Conservation (phyloP, 1,140 invertebrate genomes). For the silkworm (Bombyx mori) region DNA sequence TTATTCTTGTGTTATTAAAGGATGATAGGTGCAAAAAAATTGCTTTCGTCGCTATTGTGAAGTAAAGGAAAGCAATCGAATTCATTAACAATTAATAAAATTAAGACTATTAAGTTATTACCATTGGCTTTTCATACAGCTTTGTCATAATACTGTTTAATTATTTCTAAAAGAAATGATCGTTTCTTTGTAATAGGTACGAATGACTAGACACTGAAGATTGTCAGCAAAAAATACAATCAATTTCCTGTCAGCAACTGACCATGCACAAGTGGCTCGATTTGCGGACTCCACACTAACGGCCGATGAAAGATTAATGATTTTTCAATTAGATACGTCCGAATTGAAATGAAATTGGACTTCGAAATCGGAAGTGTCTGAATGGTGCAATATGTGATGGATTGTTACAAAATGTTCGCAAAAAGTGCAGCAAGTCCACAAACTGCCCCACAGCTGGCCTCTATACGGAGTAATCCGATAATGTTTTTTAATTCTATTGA, state of each 20-base stretch:
- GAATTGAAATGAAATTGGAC: conserved; percentile 62
- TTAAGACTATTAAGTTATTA: too few species aligned
- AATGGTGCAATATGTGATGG: conserved; percentile 56
- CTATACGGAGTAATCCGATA: conserved; percentile 53
- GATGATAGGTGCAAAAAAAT: too few species aligned
- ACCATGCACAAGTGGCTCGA: conserved; percentile 60
- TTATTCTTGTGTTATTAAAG: too few species aligned
- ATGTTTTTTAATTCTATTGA: conserved; percentile 41
- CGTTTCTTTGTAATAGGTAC: not conserved
- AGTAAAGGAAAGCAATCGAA: too few species aligned
- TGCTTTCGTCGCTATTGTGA: too few species aligned
- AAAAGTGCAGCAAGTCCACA: conserved; percentile 44
- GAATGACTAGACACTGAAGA: not conserved
- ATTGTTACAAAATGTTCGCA: conserved; percentile 42
- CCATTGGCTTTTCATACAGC: not conserved
- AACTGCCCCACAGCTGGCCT: conserved; percentile 53
- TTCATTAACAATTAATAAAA: too few species aligned
- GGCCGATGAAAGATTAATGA: conserved; percentile 60
- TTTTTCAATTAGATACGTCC: conserved; percentile 64
- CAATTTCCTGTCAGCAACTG: conserved; percentile 69
- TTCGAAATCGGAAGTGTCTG: conserved; percentile 57
- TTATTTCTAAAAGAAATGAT: not conserved
- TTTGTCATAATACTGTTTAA: not conserved
- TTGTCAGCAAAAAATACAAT: conserved; percentile 37
- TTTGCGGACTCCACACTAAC: conserved; percentile 22